Percentiles rank a stretch among this genome's conserved stretches.
phyloP scores from a whole-genome alignment of 1,140 invertebrate genomes.

The Homalodisca vitripennis region DNA sequence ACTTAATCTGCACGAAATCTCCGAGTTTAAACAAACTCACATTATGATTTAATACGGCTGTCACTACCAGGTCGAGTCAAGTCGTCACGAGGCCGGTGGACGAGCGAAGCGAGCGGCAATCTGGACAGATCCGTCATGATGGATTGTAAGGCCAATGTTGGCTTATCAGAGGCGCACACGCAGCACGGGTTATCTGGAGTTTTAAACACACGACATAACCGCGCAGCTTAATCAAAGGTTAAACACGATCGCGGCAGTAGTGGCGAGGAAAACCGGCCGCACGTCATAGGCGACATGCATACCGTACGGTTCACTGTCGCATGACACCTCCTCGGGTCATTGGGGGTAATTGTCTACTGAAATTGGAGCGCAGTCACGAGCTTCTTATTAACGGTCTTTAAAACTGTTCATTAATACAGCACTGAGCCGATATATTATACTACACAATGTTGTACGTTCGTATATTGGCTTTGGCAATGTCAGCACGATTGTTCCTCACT shows the following conservation, averaged over 20 bases:
- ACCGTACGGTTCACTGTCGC: background rate
- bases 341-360: too few relatives aligned
- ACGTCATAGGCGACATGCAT: background rate
- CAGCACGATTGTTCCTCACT: too few relatives aligned
- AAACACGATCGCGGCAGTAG: slow-evolving; percentile 7
- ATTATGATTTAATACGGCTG: background rate
- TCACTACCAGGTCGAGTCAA: background rate
- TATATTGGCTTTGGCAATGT: too few relatives aligned
- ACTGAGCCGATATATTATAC: background rate
- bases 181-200: background rate
- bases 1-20: too few relatives aligned
- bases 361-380: background rate
- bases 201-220: slow-evolving; percentile 20
- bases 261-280: background rate
- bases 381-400: background rate
- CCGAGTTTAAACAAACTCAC: background rate
- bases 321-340: background rate
- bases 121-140: slow-evolving; percentile 14
- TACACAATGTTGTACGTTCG: too few relatives aligned
- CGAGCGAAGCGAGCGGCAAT: background rate
- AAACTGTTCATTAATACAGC: background rate
- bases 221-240: slow-evolving; percentile 23
- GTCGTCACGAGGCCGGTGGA: background rate
- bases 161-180: background rate
- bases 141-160: background rate